phyloP scores from a whole-genome alignment of 2,888 invertebrate genomes.

The Taphrorychus bicolor region DNA sequence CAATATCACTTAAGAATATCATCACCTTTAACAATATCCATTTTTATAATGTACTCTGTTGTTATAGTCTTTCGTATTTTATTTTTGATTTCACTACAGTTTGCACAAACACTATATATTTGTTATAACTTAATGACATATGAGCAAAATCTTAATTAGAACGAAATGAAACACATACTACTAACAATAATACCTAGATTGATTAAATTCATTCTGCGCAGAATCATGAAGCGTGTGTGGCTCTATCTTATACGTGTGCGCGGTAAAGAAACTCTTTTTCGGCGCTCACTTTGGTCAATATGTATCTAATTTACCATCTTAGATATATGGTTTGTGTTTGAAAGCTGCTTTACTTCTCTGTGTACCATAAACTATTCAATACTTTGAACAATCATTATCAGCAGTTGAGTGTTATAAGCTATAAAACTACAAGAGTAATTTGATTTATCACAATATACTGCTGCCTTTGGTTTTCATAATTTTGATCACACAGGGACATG shows the following conservation, averaged over 20 bases:
- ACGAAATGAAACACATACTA: background rate
- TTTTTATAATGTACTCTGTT: background rate
- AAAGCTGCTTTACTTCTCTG: too few species aligned
- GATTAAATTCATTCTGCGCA: background rate
- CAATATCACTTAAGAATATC: conserved; percentile 37
- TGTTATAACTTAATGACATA: background rate
- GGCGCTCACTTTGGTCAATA: background rate
- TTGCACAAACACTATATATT: background rate
- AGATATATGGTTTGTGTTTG: too few species aligned
- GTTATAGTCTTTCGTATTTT: background rate
- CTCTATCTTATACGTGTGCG: background rate
- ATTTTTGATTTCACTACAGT: background rate
- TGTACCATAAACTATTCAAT: too few species aligned
- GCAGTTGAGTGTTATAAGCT: background rate
- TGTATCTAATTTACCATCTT: background rate
- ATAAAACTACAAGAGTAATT: background rate
- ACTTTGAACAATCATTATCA: too few species aligned
- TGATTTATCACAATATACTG: background rate
- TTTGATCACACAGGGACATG: background rate
- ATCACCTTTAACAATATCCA: conserved; percentile 12
- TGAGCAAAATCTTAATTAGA: background rate
- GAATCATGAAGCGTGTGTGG: background rate
- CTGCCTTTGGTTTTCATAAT: background rate
- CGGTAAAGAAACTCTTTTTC: background rate
- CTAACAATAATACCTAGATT: too few species aligned